Conservation (phyloP, 2,797 vertebrate species). For the Clarias platycephalus region DNA sequence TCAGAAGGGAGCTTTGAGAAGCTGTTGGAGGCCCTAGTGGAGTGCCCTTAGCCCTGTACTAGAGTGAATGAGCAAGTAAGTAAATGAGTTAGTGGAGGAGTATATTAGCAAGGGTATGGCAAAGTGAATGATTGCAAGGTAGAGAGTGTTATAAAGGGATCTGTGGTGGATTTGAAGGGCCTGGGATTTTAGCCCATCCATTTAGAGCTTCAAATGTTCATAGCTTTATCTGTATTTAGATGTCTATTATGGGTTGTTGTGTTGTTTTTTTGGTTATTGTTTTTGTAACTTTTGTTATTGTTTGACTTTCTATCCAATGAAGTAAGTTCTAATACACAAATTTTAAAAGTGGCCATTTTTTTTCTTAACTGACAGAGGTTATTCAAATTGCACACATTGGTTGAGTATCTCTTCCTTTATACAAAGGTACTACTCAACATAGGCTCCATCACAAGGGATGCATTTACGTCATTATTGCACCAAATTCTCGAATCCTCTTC, state of each 20-base stretch:
- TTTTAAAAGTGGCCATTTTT: too few relatives aligned
- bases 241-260: background rate
- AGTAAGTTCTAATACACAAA: too few relatives aligned
- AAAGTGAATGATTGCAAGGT: conserved; percentile 30
- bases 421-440: too few relatives aligned
- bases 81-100: conserved; percentile 25
- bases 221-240: background rate
- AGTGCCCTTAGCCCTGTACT: conserved; percentile 35
- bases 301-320: background rate
- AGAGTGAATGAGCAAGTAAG: conserved; percentile 33
- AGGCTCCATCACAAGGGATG: too few relatives aligned
- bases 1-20: conserved; percentile 39
- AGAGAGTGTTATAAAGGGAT: conserved; percentile 33
- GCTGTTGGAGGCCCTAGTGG: conserved; percentile 16
- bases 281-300: background rate
- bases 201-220: conserved; percentile 2
- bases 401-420: too few relatives aligned
- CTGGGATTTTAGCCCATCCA: conserved; percentile 50
- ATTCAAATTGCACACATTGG: too few relatives aligned
- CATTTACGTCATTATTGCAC: too few relatives aligned
- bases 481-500: too few relatives aligned
- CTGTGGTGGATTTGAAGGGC: conserved; percentile 28
- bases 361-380: too few relatives aligned
- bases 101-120: conserved; percentile 30
- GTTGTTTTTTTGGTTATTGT: background rate